Base-by-base conservation (phyloP, 2,888 invertebrate species). In the Ferrisia virgata region DNA sequence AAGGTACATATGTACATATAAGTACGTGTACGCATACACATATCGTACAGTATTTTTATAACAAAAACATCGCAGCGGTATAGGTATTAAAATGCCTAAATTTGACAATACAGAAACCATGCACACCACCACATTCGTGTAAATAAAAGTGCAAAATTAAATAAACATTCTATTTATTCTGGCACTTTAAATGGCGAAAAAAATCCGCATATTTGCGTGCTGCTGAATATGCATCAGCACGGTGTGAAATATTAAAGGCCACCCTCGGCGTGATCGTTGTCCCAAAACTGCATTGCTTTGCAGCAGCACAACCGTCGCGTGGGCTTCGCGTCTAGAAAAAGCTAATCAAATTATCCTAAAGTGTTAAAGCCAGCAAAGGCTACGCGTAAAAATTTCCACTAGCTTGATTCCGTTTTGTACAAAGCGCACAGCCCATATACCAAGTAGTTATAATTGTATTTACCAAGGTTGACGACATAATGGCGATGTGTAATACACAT, bases 401-500 rank as follows among this genome's bases (percentile, higher is more conserved):
- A 64, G 13, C 28, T 28, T 64, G 64, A 64, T 64, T 64, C 64
- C 22, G 1, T 13, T 40, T 22, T n/a, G 22, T 15, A 31, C 64
- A 64, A 25, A 43, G 43, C 43, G 8, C 8, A 53, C 53, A 53
- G 53, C 53, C 18, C 53, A 53, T 53, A 53, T 18, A 18, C 53
- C 53, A 53, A n/a, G 39, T 39, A 11, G 64, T 28, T 31, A 64
- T 64, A 64, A 64, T 64, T 28, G 64, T 64, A 64, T 64, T 64
- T 64, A 64, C 64, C 64, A 64, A 64, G 64, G 28, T 64, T 64
- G 64, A 64, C 64, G 64, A 64, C 31, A 64, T 64, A 64, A 64
- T 64, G 64, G 28, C 64, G 13, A 64, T 28, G 39, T 39, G 15
- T 28, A 64, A 64, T 64, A 15, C 64, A 64, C 64, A 28, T 64